These are phyloP conservation scores for Spodoptera frugiperda DNA, from an alignment of 1,140 invertebrate genomes.

Conservation along the genomic window DNA sequence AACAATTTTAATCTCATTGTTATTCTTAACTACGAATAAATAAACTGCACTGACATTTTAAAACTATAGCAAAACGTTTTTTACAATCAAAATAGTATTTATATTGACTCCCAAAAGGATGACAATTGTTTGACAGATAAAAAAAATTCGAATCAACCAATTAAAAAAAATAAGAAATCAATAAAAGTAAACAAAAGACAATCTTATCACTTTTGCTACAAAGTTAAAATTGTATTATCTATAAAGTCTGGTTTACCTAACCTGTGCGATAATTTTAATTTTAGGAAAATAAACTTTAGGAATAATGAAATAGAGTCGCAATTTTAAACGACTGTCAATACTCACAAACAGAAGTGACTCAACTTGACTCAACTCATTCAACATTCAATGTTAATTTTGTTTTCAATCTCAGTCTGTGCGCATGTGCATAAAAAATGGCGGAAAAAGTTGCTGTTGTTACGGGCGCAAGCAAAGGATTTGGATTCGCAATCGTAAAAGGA, in stretches of 20 bases:
- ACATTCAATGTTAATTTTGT: constrained; percentile 7
- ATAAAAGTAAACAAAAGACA: not conserved
- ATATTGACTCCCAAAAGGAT: not conserved
- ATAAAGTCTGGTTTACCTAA: too few species aligned
- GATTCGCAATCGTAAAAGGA: constrained; percentile 89
- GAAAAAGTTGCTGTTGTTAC: constrained; percentile 87
- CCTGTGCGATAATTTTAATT: too few species aligned
- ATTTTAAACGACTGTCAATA: not conserved
- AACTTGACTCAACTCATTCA: too few species aligned
- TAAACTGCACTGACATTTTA: constrained; percentile 1
- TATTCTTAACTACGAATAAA: not conserved
- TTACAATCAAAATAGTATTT: not conserved
- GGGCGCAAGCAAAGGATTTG: constrained; percentile 92
- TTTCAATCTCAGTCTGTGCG: constrained; percentile 2
- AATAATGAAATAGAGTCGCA: not conserved
- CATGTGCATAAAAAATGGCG: constrained; percentile 57
- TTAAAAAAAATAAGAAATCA: not conserved
- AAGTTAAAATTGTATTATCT: too few species aligned
- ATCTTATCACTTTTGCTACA: not conserved
- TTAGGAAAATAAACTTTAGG: too few species aligned
- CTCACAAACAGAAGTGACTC: not conserved
- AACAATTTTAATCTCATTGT: constrained; percentile 21
- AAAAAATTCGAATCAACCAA: not conserved
- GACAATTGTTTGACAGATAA: not conserved
- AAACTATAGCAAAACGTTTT: not conserved